Evolutionary conservation across 2,113 vertebrate genomes (phyloP), one percentile per base, ranked within the genome.

Genomic region (Dascyllus trimaculatus): DNA sequence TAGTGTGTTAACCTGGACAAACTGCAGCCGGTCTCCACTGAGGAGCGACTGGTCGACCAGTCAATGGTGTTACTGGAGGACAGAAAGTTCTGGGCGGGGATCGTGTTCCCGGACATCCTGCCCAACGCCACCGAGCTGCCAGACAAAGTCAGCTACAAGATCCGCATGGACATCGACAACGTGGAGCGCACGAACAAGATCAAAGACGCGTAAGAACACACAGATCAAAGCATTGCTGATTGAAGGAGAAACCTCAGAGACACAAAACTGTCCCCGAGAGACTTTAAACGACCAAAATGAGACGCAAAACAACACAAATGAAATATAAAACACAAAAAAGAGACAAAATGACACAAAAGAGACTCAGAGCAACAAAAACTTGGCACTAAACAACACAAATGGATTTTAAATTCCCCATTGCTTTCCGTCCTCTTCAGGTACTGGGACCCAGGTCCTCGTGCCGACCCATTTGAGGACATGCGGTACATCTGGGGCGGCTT

Each of bases 101-200:
- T 99, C 2, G 97, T 99, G 53, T 99, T 99, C 84, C 92, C 95
- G 0, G 96, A 96, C 71, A 29, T 98, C 1, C 53, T 88, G 3
- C 83, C 95, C 1, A 94, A 92, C 59, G 96, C 95, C 35, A 83
- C 87, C 0, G 94, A 96, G 46, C 94, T 99, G 11, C 97, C 98
- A 18, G 84, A 88, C 0, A 96, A 97, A 0, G 92, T 99, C 73
- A 96, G 95, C 87, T 99, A 98, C 92, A 99, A 99, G 91, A 98
- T 99, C 88, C 96, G 98, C 57, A 99, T 99, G 98, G 98, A 99
- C 89, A 99, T 99, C 2, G 98, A 99, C 92, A 99, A 97, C 0
- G 98, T 99, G 74, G 98, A 99, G 87, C 95, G 98, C 85, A 99
- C 98, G 32, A 99, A 99, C 78, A 99, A 99, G 91, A 99, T 99